Conservation (phyloP, 2,113 vertebrate species). For the Coturnix japonica region DNA sequence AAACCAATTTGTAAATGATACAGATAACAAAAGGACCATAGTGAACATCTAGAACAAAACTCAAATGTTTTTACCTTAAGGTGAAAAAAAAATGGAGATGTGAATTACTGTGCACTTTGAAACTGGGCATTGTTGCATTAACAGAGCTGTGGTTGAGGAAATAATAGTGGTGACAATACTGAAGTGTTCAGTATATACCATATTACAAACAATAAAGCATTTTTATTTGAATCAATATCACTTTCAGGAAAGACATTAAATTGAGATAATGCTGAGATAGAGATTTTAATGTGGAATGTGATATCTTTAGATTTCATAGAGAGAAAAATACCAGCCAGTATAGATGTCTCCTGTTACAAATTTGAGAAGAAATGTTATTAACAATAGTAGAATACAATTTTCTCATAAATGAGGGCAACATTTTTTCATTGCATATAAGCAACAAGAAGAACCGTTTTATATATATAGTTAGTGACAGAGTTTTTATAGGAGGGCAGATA, state of each 20-base stretch:
- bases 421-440: not conserved
- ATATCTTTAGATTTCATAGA: not conserved
- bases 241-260: not conserved
- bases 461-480: not conserved
- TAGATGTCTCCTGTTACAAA: not conserved
- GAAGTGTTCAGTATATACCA: not conserved
- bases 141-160: not conserved
- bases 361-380: not conserved
- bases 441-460: not conserved
- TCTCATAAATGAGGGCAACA: not conserved
- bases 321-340: not conserved
- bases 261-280: not conserved
- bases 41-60: not conserved
- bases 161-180: not conserved
- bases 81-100: not conserved
- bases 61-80: not conserved
- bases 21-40: not conserved
- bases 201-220: not conserved
- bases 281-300: not conserved
- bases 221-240: not conserved
- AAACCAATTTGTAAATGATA: not conserved
- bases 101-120: not conserved
- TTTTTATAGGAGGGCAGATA: not conserved
- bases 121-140: not conserved
- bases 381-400: not conserved